These are phyloP conservation scores for Manis javanica DNA, from an alignment of 2,797 vertebrate species.

Conservation along the genomic window DNA sequence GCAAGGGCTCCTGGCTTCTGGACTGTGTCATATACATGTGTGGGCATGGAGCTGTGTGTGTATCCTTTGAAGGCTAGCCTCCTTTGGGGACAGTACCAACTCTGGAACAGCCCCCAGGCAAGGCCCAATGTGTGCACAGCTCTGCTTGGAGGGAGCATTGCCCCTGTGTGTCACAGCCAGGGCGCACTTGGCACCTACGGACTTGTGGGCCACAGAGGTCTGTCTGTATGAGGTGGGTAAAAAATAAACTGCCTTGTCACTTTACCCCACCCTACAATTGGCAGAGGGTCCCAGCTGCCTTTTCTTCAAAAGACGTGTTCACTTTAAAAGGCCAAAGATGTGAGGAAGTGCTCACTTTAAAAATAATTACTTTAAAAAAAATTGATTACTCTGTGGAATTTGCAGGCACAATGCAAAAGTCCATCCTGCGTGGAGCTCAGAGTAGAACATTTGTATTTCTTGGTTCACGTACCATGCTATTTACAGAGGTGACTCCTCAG, in stretches of 20 bases:
- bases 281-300: background rate
- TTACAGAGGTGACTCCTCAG: conserved; percentile 55
- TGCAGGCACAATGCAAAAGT: conserved; percentile 22
- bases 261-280: background rate
- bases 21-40: background rate
- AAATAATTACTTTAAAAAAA: conserved; percentile 50
- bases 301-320: conserved; percentile 12
- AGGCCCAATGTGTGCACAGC: background rate
- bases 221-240: background rate
- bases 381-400: conserved; percentile 17
- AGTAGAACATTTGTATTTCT: conserved; percentile 46
- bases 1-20: background rate
- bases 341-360: conserved; percentile 17
- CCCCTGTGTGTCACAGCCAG: background rate
- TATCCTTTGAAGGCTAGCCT: background rate
- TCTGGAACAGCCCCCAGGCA: background rate
- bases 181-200: background rate
- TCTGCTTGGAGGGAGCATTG: background rate
- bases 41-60: background rate
- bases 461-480: conserved; percentile 57
- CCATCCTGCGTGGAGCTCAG: background rate
- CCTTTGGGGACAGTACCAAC: background rate
- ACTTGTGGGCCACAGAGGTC: background rate
- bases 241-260: background rate
- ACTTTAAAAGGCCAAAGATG: background rate